Conservation (phyloP, 2,888 invertebrate species). For the Macrostomum cliftonense region DNA sequence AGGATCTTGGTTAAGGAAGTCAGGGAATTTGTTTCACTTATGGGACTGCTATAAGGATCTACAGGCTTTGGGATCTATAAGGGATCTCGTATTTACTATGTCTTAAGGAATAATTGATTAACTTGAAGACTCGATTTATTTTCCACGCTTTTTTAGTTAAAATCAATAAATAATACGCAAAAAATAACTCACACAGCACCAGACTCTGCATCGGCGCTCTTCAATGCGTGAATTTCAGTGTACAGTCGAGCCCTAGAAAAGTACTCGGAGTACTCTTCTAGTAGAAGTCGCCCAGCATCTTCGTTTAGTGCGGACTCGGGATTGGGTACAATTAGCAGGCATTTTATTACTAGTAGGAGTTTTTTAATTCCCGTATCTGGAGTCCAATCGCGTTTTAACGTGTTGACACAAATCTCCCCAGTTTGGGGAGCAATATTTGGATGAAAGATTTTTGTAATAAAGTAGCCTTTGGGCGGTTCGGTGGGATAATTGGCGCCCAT, state of each 20-base stretch:
- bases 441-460: slow-evolving; percentile 85
- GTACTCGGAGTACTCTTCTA: slow-evolving; percentile 81
- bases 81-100: no score
- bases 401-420: slow-evolving; percentile 90
- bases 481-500: slow-evolving; percentile 78
- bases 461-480: slow-evolving; percentile 70
- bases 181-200: no score
- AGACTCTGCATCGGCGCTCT: slow-evolving; percentile 14
- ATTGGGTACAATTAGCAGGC: slow-evolving; percentile 86
- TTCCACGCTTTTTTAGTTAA: no score
- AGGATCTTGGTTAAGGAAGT: no score
- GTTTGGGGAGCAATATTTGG: slow-evolving; percentile 69
- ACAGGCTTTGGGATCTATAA: no score
- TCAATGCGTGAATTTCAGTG: slow-evolving; percentile 65
- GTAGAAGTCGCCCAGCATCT: slow-evolving; percentile 75
- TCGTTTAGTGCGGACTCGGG: slow-evolving; percentile 83
- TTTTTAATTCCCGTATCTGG: slow-evolving; percentile 83
- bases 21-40: no score
- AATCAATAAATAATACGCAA: no score
- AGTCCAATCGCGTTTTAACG: slow-evolving; percentile 86
- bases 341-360: slow-evolving; percentile 70
- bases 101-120: no score
- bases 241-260: slow-evolving; percentile 67
- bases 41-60: no score
- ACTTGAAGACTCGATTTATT: no score